phyloP scores from a whole-genome alignment of 2,888 invertebrate genomes.

The Eudemis profundana region DNA sequence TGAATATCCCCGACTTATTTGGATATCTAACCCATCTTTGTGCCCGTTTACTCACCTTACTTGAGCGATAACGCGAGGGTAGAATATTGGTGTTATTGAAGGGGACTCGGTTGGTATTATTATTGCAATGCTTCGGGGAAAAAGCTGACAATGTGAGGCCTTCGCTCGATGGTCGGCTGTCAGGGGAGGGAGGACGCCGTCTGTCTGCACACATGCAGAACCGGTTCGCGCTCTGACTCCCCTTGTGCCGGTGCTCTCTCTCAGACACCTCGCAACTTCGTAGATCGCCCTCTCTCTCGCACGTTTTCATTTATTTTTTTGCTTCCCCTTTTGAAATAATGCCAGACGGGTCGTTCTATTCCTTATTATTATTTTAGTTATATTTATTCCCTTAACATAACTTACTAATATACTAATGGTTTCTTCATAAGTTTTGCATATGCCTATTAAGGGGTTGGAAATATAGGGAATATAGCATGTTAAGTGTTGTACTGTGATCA shows the following conservation, averaged over 20 bases:
- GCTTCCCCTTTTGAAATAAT: constrained; percentile 81
- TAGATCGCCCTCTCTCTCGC: constrained; percentile 73
- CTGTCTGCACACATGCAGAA: constrained; percentile 82
- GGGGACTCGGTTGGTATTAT: constrained; percentile 66
- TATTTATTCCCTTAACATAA: constrained; percentile 57
- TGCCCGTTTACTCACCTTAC: constrained; percentile 39
- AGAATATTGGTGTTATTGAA: constrained; percentile 40
- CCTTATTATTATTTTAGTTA: constrained; percentile 67
- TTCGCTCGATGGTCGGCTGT: constrained; percentile 78
- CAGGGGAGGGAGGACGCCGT: constrained; percentile 79
- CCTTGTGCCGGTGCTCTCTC: constrained; percentile 75
- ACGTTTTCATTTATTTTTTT: constrained; percentile 82
- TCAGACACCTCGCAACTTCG: constrained; percentile 76
- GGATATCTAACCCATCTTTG: constrained; percentile 12
- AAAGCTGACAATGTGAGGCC: constrained; percentile 78
- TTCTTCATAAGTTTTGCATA: constrained; percentile 7
- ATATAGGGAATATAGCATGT: constrained; percentile 14
- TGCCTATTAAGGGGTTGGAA: background rate
- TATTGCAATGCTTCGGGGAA: constrained; percentile 76
- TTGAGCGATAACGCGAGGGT: constrained; percentile 49
- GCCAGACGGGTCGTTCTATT: constrained; percentile 70
- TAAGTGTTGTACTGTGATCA: background rate
- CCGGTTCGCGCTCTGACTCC: constrained; percentile 81
- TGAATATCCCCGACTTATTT: constrained; percentile 40
- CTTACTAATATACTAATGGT: constrained; percentile 25